Evolutionary conservation across 2,797 vertebrate genomes (phyloP), one percentile per base, ranked within the genome.

Genomic region (Pagetopsis macropterus): DNA sequence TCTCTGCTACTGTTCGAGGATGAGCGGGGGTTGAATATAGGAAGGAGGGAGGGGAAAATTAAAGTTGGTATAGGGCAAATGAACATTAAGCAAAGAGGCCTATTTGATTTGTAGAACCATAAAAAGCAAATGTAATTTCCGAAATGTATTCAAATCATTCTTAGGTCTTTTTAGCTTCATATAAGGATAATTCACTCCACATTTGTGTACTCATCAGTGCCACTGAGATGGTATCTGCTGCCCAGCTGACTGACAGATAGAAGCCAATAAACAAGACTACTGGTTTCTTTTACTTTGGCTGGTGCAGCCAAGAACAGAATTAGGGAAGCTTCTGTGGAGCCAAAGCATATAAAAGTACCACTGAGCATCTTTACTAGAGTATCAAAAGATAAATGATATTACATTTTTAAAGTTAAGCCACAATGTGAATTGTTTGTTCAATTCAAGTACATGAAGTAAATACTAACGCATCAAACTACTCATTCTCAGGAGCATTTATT

Each of bases 1-100:
- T 88, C 88, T 84, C 81, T 45, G 89, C 91, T 91, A 91, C 90
- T 91, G 89, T 88, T 81, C 83, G 61, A 1, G 50, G 27, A 76
- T 2, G 5, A 59, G 56, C 0, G 3, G 48, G 65, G 65, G 55
- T 0, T 23, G 44, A 19, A 14, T n/a, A 41, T 45, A 31, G 50
- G 16, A 5, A 19, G 61, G 50, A 46, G 12, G 27, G 13, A 60
- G 19, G 11, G 17, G 14, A 15, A n/a, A 43, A 56, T 51, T 9
- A 21, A 27, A 56, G 37, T 4, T 13, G 2, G 17, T 13, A n/a
- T 16, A 37, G 17, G 8, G 2, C 15, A 57, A 45, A 52, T 45
- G 23, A n/a, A 44, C 31, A 37, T 55, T 12, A 48, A 58, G 13
- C 7, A 37, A 58, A 31, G 6, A 37, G 0, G 12, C 45, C 40